Conservation (phyloP, 2,888 invertebrate genomes). For the Macrosiphum euphorbiae region DNA sequence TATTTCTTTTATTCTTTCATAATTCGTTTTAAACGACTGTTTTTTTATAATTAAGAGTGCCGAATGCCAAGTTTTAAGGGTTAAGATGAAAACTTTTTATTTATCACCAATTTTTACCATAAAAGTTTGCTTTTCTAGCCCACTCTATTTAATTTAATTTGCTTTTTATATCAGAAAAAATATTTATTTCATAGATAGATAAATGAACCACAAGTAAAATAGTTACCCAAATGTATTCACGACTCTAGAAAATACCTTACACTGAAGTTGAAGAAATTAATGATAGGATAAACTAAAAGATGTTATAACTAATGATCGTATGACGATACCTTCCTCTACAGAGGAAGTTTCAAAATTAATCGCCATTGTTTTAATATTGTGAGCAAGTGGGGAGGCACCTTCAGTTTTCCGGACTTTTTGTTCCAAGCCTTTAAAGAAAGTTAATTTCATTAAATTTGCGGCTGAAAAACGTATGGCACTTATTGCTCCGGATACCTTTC, state of each 20-base stretch:
- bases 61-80: not conserved
- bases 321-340: conserved; percentile 7
- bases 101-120: not conserved
- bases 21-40: conserved; percentile 35
- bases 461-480: conserved; percentile 24
- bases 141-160: conserved; percentile 7
- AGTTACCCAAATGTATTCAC: not conserved
- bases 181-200: not conserved
- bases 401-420: conserved; percentile 35
- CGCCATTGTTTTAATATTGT: conserved; percentile 16
- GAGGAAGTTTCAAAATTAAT: conserved; percentile 58
- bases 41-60: conserved; percentile 11
- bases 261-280: conserved; percentile 41
- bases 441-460: conserved; percentile 31
- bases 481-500: not conserved
- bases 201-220: conserved; percentile 1
- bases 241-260: not conserved
- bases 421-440: conserved; percentile 33
- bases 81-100: conserved; percentile 37
- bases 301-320: conserved; percentile 54
- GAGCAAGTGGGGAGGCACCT: not conserved
- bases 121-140: not conserved
- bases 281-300: conserved; percentile 28
- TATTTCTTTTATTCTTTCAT: conserved; percentile 32
- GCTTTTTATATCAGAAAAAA: not conserved